Percentiles rank a stretch among this genome's conserved stretches.
Conservation (phyloP, 2,113 vertebrate genomes). For the Neogale vison region DNA sequence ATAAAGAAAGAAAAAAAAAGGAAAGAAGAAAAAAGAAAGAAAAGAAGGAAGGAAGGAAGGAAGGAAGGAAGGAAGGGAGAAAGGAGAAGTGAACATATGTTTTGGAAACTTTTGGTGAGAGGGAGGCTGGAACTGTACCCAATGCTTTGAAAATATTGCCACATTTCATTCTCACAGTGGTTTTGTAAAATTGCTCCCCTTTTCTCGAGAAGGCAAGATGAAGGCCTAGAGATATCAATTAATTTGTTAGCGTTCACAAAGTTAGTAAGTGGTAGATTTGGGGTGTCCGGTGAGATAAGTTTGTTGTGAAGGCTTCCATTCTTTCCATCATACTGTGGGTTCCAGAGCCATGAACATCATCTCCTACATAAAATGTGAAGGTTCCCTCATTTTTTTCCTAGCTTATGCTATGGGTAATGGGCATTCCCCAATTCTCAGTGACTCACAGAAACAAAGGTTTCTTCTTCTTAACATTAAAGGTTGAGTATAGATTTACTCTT, state of each 20-base stretch:
- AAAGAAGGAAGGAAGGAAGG: too few relatives aligned
- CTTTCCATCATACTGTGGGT: background rate
- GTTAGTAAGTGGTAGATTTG: background rate
- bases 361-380: background rate
- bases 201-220: background rate
- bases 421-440: background rate
- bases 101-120: background rate
- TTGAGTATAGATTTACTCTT: background rate
- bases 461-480: background rate
- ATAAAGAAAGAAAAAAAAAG: background rate
- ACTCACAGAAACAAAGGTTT: background rate
- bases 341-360: background rate
- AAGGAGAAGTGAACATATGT: background rate
- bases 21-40: too few relatives aligned
- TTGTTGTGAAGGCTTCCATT: background rate
- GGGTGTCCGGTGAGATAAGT: background rate
- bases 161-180: background rate
- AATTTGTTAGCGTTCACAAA: background rate
- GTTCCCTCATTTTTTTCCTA: background rate
- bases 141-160: background rate
- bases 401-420: background rate
- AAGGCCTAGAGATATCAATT: background rate
- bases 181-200: background rate
- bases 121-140: background rate
- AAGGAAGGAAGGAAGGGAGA: background rate